phyloP scores from a whole-genome alignment of 1,140 invertebrate genomes.

The Hyles vespertilio region DNA sequence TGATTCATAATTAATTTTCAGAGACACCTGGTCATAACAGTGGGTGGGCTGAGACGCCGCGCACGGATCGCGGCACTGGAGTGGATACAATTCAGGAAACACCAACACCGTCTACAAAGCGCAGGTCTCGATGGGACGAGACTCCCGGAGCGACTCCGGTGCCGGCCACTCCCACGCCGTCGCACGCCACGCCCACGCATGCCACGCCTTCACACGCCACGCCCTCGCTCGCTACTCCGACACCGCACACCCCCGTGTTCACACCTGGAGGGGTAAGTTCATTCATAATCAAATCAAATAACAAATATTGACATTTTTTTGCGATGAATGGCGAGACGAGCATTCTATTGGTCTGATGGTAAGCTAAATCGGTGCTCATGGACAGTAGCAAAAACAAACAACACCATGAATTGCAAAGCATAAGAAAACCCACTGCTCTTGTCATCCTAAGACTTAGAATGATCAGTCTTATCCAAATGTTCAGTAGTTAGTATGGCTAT shows the following conservation, averaged over 20 bases:
- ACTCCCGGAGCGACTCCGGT: slow-evolving; percentile 87
- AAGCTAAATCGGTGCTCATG: too few species aligned
- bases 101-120: slow-evolving; percentile 94
- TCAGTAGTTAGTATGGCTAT: too few species aligned
- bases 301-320: too few species aligned
- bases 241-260: slow-evolving; percentile 75
- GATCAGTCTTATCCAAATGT: too few species aligned
- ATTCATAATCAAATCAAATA: neutral
- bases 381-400: too few species aligned
- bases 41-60: slow-evolving; percentile 98
- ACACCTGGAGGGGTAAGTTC: slow-evolving; percentile 82
- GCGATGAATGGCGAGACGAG: too few species aligned
- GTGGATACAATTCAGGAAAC: slow-evolving; percentile 92
- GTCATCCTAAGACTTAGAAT: too few species aligned
- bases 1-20: slow-evolving; percentile 30
- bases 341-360: too few species aligned
- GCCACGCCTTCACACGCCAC: slow-evolving; percentile 78
- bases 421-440: too few species aligned
- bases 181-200: slow-evolving; percentile 80
- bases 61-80: slow-evolving; percentile 89
- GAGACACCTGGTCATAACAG: slow-evolving; percentile 96
- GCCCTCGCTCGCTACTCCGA: slow-evolving; percentile 63
- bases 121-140: slow-evolving; percentile 97
- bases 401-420: too few species aligned
- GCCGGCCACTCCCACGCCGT: slow-evolving; percentile 84